Evolutionary conservation across 2,113 vertebrate genomes (phyloP), one percentile per base, ranked within the genome.

Genomic region (Heliornis fulica): DNA sequence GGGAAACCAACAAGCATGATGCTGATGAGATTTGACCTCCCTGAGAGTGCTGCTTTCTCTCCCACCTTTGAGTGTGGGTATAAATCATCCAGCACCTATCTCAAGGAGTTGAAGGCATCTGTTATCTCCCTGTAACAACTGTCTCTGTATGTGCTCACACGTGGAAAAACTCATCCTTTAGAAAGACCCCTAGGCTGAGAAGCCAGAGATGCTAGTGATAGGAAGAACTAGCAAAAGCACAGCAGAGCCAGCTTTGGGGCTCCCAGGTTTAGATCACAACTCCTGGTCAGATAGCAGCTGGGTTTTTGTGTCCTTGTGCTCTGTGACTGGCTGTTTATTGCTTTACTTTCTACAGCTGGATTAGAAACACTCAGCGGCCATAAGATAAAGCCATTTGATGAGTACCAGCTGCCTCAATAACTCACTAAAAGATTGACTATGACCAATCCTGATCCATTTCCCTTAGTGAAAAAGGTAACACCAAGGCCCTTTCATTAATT

Each of bases 101-200:
- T 57, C 3, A 1, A 12, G 15, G 51, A 2, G 3, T 7, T 16
- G 22, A 76, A 64, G 15, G 7, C n/a, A 46, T 23, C 32, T 56
- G 32, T 54, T 25, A 29, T 32, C 17, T 68, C 46, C 48, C 40
- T 74, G 71, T 12, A 70, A 57, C 18, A 34, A 21, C n/a, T 0
- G 2, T 14, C 26, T 22, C 21, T 51, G 43, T 32, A 6, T 4
- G 1, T n/a, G 29, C 19, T 50, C 3, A 45, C 0, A 0, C 3
- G 19, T 9, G 75, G 29, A 28, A 72, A 64, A 29, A 1, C 8
- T 17, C 15, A 4, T 9, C 54, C 10, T 9, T 43, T 40, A 2
- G 3, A 18, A 79, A 85, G 9, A 2, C 2, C 9, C 23, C 13
- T 59, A 14, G 26, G 4, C 9, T 91, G 50, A 16, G 31, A 81